Evolutionary conservation across 2,113 vertebrate species (phyloP).

Genomic region (Stegostoma tigrinum): DNA sequence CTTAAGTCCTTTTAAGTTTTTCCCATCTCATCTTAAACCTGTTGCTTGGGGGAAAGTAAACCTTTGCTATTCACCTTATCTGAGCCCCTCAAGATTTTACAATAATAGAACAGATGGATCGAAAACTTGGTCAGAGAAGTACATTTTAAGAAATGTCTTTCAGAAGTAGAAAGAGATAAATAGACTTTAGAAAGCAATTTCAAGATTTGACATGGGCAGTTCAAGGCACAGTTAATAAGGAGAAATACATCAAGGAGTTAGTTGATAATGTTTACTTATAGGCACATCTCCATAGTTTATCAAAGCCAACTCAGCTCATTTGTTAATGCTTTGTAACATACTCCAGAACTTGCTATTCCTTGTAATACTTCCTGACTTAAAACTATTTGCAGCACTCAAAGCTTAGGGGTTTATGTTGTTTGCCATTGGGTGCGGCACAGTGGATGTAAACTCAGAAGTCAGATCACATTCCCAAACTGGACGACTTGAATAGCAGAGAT

Average conservation of each 20-base stretch:
- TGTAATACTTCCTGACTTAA: slow-evolving; percentile 26
- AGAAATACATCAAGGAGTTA: neutral
- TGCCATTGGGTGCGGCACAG: neutral
- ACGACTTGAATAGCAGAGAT: neutral
- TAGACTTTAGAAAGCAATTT: too few species aligned
- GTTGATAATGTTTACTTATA: neutral
- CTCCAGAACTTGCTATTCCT: slow-evolving; percentile 10
- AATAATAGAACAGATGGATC: too few species aligned
- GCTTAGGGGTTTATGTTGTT: neutral
- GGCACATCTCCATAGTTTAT: neutral
- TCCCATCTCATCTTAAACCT: too few species aligned
- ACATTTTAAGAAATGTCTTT: neutral
- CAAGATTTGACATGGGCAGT: neutral
- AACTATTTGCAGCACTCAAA: neutral
- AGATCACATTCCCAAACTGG: neutral
- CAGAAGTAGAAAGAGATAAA: neutral
- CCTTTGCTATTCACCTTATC: too few species aligned
- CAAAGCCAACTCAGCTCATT: neutral
- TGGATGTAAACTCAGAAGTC: neutral
- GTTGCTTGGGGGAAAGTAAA: too few species aligned
- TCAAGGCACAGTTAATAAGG: neutral
- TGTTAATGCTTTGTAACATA: neutral
- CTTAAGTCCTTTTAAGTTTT: too few species aligned
- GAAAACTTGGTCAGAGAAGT: neutral
- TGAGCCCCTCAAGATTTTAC: too few species aligned